phyloP scores from a whole-genome alignment of 2,113 vertebrate genomes.

The Urocolius indicus region DNA sequence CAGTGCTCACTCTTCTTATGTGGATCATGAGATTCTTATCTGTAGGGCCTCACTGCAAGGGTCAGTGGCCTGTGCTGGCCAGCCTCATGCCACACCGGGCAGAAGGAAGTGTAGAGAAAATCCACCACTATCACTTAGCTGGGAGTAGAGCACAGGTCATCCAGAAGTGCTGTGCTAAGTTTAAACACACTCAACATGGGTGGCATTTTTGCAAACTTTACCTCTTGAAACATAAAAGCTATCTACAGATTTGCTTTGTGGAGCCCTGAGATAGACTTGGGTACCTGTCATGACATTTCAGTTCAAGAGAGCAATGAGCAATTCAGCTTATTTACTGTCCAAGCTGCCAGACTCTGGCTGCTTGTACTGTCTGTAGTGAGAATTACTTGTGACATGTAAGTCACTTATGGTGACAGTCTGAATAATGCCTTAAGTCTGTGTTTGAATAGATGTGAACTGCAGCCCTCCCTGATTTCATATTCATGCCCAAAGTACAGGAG shows the following conservation, averaged over 20 bases:
- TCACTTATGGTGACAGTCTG: slow-evolving; percentile 44
- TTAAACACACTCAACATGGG: not conserved
- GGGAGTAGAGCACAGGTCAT: not conserved
- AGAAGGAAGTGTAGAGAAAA: not conserved
- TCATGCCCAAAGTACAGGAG: not conserved
- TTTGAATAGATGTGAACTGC: not conserved
- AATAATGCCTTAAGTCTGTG: slow-evolving; percentile 27
- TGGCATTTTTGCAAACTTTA: not conserved
- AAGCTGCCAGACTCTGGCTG: slow-evolving; percentile 47
- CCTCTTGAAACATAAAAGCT: not conserved
- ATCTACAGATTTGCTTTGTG: not conserved
- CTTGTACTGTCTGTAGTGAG: slow-evolving; percentile 19
- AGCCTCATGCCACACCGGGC: not conserved
- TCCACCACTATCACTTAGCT: not conserved
- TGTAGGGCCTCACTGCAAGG: not conserved
- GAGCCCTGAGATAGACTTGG: not conserved
- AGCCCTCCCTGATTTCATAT: not conserved
- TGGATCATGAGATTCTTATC: not conserved
- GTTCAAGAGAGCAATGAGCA: slow-evolving; percentile 21
- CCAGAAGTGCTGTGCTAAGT: not conserved
- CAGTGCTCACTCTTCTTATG: not conserved
- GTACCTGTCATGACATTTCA: slow-evolving; percentile 53
- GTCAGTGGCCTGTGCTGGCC: not conserved
- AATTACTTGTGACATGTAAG: slow-evolving; percentile 60
- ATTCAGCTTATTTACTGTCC: slow-evolving; percentile 50